Conservation (phyloP, 1,140 invertebrate species). For the Drosophila parvula region DNA sequence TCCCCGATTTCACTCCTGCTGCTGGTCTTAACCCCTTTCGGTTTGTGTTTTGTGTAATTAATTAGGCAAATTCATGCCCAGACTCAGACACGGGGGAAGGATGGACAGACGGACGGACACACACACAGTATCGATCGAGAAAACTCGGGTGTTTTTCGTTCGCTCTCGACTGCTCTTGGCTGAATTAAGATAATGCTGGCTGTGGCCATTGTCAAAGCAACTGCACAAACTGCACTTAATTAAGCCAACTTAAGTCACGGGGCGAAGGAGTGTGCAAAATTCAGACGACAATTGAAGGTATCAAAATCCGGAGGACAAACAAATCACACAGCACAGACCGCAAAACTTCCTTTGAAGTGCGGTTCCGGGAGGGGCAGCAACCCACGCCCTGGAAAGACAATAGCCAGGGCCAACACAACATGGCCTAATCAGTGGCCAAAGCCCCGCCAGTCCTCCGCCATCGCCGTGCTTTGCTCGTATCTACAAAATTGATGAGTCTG, state of each 20-base stretch:
- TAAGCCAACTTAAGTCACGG: constrained; percentile 72
- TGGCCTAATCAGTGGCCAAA: constrained; percentile 57
- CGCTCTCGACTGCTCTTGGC: constrained; percentile 5
- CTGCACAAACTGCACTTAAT: constrained; percentile 71
- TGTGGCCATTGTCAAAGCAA: constrained; percentile 68
- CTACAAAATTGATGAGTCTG: constrained; percentile 84
- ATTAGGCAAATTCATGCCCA: constrained; percentile 76
- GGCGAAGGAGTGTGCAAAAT: constrained; percentile 36
- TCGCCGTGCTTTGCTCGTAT: constrained; percentile 40
- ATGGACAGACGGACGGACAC: constrained; percentile 15
- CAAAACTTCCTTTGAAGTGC: constrained; percentile 71
- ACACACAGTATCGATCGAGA: constrained; percentile 34
- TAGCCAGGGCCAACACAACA: constrained; percentile 47
- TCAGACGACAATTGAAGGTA: constrained; percentile 62
- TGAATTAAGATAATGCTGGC: constrained; percentile 67
- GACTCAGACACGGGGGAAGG: constrained; percentile 13
- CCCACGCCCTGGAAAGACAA: constrained; percentile 47
- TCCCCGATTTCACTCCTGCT: constrained; percentile 18
- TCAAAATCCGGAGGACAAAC: constrained; percentile 60
- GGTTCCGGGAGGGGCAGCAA: constrained; percentile 15
- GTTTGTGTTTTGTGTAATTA: constrained; percentile 71
- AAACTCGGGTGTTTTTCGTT: constrained; percentile 1
- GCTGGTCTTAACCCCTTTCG: constrained; percentile 21
- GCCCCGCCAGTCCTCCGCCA: not conserved
- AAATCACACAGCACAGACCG: constrained; percentile 75